Conservation (phyloP, 1,140 invertebrate species). For the Scaptomyza hsui region DNA sequence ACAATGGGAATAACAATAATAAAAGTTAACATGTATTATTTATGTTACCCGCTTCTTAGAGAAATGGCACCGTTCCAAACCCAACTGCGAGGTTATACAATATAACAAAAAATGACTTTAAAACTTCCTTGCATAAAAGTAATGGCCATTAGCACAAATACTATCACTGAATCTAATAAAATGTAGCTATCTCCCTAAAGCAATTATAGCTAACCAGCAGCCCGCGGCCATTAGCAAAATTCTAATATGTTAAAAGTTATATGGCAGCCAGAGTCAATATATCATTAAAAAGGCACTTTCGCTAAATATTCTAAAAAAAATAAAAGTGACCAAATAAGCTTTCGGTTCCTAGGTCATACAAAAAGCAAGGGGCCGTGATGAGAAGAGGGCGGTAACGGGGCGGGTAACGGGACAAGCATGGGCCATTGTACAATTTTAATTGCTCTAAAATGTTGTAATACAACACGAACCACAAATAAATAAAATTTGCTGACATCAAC, state of each 20-base stretch:
- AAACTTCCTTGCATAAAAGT: neutral
- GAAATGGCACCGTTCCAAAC: too few relatives aligned
- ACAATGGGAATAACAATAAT: constrained; percentile 35
- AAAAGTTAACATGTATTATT: constrained; percentile 11
- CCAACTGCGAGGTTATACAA: too few relatives aligned
- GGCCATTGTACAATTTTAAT: constrained; percentile 79
- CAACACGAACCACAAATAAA: constrained; percentile 81
- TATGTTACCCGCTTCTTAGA: neutral
- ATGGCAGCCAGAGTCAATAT: constrained; percentile 62
- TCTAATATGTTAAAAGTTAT: constrained; percentile 3
- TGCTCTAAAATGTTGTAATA: constrained; percentile 81
- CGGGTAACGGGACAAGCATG: constrained; percentile 7
- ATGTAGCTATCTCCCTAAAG: constrained; percentile 24
- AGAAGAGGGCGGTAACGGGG: neutral
- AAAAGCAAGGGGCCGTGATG: neutral
- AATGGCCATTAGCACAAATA: constrained; percentile 32
- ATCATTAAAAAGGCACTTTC: constrained; percentile 68
- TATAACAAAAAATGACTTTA: neutral
- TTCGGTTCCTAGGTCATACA: constrained; percentile 21
- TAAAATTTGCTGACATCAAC: constrained; percentile 82
- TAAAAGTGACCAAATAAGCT: constrained; percentile 55
- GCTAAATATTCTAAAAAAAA: constrained; percentile 67
- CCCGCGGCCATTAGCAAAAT: constrained; percentile 8
- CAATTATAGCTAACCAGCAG: constrained; percentile 27
- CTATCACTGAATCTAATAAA: constrained; percentile 56